Evolutionary conservation across 2,797 vertebrate species (phyloP).

Genomic region (Ambastaia sidthimunki): DNA sequence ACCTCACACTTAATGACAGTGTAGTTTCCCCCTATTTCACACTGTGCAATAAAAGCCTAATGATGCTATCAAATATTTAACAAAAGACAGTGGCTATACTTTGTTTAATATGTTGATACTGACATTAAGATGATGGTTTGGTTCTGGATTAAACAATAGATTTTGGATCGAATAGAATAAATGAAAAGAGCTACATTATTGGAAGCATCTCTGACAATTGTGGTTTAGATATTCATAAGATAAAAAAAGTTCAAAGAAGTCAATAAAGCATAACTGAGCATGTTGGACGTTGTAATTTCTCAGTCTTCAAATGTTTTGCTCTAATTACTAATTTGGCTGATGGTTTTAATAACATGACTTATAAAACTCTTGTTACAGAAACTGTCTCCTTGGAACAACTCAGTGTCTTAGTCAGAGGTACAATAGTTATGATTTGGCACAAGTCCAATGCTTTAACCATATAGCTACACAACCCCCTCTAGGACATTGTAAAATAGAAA

Average conservation of each 20-base stretch:
- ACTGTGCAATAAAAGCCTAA: constrained; percentile 53
- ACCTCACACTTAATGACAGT: constrained; percentile 27
- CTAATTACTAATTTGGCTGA: neutral
- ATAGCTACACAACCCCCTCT: too few relatives aligned
- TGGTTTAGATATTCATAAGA: neutral
- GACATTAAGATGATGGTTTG: constrained; percentile 5
- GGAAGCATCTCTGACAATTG: neutral
- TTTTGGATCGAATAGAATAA: constrained; percentile 1
- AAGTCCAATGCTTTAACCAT: too few relatives aligned
- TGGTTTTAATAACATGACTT: neutral
- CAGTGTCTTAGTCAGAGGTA: neutral
- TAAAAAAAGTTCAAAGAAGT: neutral
- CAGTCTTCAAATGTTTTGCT: neutral
- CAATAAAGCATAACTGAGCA: neutral
- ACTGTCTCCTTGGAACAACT: neutral
- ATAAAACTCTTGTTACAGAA: neutral
- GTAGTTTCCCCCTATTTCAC: constrained; percentile 43
- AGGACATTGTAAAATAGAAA: too few relatives aligned
- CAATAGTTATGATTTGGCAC: neutral
- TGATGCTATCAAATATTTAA: constrained; percentile 58
- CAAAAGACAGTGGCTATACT: constrained; percentile 8
- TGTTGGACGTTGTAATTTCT: neutral
- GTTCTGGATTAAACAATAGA: constrained; percentile 32
- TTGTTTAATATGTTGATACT: constrained; percentile 27
- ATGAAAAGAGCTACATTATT: neutral